Evolutionary conservation across 1,140 invertebrate genomes (phyloP).

Genomic region (Macrotrachela quadricornifera): DNA sequence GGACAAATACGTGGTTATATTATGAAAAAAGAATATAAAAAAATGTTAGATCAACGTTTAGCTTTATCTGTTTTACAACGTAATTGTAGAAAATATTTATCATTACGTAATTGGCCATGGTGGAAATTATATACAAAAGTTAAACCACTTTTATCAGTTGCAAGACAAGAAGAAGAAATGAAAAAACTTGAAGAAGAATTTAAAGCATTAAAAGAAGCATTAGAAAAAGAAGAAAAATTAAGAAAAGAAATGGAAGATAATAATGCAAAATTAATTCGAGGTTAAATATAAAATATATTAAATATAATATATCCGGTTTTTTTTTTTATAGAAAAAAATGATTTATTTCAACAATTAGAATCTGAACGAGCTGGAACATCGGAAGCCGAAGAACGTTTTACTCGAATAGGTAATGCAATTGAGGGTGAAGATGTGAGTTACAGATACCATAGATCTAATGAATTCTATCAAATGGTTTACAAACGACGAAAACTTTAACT

Average conservation of each 20-base stretch:
- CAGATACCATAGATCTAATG: too few species aligned
- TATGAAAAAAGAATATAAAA: conserved; percentile 77
- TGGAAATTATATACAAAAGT: conserved; percentile 96
- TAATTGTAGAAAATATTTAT: conserved; percentile 92
- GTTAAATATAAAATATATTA: too few species aligned
- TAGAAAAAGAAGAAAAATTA: conserved; percentile 75
- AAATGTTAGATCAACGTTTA: conserved; percentile 86
- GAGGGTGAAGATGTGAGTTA: too few species aligned
- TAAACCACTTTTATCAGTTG: conserved; percentile 93
- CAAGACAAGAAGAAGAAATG: conserved; percentile 91
- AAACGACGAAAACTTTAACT: too few species aligned
- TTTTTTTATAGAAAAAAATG: conserved; percentile 52
- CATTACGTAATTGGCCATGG: conserved; percentile 96
- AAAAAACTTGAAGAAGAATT: conserved; percentile 89
- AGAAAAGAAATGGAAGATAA: conserved; percentile 85
- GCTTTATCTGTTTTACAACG: conserved; percentile 91
- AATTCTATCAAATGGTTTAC: too few species aligned
- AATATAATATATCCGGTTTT: conserved; percentile 29
- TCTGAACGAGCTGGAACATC: conserved; percentile 63
- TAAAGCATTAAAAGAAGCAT: conserved; percentile 70
- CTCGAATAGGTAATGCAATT: too few species aligned
- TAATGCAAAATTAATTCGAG: conserved; percentile 53
- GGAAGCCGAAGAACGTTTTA: conserved; percentile 67
- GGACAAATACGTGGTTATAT: conserved; percentile 65
- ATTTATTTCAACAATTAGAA: conserved; percentile 60